These are phyloP conservation scores for Gymnorhina tibicen DNA, from an alignment of 2,113 vertebrate genomes.

Conservation along the genomic window DNA sequence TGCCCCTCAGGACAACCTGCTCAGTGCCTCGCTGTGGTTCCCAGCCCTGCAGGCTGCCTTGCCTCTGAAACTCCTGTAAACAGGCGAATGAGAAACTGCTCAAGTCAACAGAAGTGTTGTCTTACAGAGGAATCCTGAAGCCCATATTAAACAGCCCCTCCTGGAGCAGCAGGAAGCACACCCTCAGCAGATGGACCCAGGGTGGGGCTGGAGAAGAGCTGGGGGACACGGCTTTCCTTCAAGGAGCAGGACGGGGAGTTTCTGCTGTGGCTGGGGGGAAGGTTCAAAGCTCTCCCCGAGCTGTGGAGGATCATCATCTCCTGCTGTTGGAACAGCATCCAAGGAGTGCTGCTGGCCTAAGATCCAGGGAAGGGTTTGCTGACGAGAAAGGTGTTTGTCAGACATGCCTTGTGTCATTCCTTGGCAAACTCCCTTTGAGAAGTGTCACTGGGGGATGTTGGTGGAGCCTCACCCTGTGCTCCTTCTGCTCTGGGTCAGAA, in stretches of 20 bases:
- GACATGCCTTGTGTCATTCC: accelerated
- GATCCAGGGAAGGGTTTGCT: not conserved
- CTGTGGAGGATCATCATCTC: accelerated
- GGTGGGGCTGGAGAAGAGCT: not conserved
- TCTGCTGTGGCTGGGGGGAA: not conserved
- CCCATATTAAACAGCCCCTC: accelerated
- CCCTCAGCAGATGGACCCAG: not conserved
- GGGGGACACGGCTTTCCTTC: not conserved
- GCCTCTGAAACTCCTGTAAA: not conserved
- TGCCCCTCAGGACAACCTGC: not conserved
- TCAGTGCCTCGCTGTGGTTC: not conserved
- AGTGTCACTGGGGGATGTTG: accelerated
- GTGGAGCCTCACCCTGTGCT: not conserved
- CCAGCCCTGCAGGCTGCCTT: not conserved
- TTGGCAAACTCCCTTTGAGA: accelerated
- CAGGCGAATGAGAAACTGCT: not conserved
- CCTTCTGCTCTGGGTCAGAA: not conserved
- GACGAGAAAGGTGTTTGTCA: not conserved
- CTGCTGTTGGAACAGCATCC: not conserved
- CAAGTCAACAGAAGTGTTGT: not conserved
- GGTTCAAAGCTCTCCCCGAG: accelerated
- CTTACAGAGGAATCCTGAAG: not conserved
- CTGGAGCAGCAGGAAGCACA: not conserved
- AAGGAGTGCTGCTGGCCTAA: not conserved
- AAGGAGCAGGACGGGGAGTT: accelerated